phyloP scores from a whole-genome alignment of 2,113 vertebrate species.

The Engraulis encrasicolus region DNA sequence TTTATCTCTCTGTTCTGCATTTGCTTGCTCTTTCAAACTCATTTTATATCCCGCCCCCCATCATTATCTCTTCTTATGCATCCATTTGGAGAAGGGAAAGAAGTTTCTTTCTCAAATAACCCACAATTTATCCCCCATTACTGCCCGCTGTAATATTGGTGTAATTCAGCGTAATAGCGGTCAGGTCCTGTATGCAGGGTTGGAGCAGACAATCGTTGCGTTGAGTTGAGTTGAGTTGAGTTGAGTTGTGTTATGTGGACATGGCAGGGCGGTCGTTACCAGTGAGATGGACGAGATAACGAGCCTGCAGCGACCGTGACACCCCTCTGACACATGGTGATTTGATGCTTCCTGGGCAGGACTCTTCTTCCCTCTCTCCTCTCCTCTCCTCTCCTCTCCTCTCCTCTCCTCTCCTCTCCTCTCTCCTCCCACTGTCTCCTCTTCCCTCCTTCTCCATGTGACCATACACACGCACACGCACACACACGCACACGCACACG shows the following conservation, averaged over 20 bases:
- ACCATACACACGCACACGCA: not conserved
- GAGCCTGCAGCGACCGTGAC: not conserved
- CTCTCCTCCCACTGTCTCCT: slow-evolving; percentile 34
- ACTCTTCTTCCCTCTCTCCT: not conserved
- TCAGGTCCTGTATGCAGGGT: not conserved
- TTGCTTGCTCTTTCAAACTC: slow-evolving; percentile 30
- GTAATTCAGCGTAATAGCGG: not conserved
- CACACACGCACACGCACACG: not conserved
- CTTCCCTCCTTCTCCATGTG: slow-evolving; percentile 50
- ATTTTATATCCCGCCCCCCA: no score
- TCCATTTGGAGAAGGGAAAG: not conserved
- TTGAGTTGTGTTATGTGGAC: not conserved
- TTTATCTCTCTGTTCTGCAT: slow-evolving; percentile 39
- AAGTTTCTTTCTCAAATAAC: not conserved
- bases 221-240: not conserved
- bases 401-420: slow-evolving; percentile 39
- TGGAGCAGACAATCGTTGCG: not conserved
- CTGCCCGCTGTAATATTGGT: not conserved
- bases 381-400: slow-evolving; percentile 48
- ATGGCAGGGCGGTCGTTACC: not conserved
- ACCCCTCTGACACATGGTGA: not conserved
- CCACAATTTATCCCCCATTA: not conserved
- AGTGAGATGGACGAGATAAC: not conserved
- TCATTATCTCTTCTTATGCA: not conserved
- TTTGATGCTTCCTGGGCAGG: not conserved